Percentiles rank a stretch among this genome's conserved stretches.
These are phyloP conservation scores for Rambutsinella grinnellia DNA, from an alignment of 2,888 invertebrate species.

Conservation along the genomic window DNA sequence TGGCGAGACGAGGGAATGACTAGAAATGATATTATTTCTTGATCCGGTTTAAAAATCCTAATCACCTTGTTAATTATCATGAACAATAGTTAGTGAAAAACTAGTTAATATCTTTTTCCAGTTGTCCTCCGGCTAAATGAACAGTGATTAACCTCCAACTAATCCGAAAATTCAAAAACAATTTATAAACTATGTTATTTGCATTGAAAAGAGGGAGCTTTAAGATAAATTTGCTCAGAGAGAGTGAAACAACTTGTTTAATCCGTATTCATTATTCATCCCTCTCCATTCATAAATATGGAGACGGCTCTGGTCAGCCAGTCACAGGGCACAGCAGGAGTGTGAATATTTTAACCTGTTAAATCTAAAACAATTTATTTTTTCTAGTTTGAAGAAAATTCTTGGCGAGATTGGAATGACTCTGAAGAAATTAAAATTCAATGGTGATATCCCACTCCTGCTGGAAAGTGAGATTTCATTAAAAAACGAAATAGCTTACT, in stretches of 20 bases:
- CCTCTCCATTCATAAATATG: slow-evolving; percentile 37
- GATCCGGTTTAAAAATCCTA: neutral
- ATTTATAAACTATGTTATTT: neutral
- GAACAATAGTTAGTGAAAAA: neutral
- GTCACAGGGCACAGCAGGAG: slow-evolving; percentile 8
- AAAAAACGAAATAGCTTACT: neutral
- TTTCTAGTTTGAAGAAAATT: neutral
- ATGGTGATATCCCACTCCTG: neutral
- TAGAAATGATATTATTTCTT: neutral
- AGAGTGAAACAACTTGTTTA: slow-evolving; percentile 3
- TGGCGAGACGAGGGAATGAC: neutral
- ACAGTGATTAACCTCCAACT: neutral
- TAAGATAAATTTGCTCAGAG: too few species aligned
- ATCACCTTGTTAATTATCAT: neutral
- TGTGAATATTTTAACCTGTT: slow-evolving; percentile 15
- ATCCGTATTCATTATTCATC: slow-evolving; percentile 40
- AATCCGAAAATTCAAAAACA: neutral
- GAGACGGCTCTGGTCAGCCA: neutral
- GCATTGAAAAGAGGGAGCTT: too few species aligned
- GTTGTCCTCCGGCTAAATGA: neutral
- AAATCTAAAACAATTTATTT: neutral
- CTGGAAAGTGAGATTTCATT: neutral
- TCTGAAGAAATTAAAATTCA: neutral
- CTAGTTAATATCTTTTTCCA: neutral
- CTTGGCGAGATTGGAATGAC: neutral